phyloP scores from a whole-genome alignment of 2,113 vertebrate genomes.

The Cisticola juncidis region DNA sequence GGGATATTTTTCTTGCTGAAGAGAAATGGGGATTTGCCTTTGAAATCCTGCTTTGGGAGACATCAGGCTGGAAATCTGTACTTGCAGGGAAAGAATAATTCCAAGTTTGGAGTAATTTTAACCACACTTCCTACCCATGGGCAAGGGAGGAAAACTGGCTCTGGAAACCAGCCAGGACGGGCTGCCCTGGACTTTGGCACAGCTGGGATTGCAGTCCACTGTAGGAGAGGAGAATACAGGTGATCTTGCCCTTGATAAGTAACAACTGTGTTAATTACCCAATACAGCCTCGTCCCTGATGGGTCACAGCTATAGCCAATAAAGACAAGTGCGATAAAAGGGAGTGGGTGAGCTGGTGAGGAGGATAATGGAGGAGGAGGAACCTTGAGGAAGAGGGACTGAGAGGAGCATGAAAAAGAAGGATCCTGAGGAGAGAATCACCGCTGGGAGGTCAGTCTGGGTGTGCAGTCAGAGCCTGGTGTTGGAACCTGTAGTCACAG shows the following conservation, averaged over 20 bases:
- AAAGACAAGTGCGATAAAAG: neutral
- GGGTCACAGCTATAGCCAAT: neutral
- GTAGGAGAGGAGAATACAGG: neutral
- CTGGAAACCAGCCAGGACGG: neutral
- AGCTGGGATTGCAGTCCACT: neutral
- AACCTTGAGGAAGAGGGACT: neutral
- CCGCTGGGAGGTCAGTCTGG: neutral
- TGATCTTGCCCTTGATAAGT: neutral
- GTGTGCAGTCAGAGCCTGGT: neutral
- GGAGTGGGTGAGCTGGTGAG: neutral
- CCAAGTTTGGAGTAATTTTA: neutral
- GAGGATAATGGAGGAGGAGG: too few species aligned
- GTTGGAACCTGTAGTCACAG: neutral
- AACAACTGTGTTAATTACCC: neutral
- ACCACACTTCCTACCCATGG: fast-evolving
- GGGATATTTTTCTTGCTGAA: neutral
- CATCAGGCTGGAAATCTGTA: neutral
- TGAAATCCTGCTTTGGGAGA: neutral
- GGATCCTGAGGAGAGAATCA: neutral
- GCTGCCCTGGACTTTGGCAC: neutral
- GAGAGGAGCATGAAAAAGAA: neutral
- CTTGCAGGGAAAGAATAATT: neutral
- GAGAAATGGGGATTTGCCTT: constrained; percentile 22
- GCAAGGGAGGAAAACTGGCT: neutral
- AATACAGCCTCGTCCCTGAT: neutral